Evolutionary conservation across 2,113 vertebrate species (phyloP).

Genomic region (Carollia perspicillata): DNA sequence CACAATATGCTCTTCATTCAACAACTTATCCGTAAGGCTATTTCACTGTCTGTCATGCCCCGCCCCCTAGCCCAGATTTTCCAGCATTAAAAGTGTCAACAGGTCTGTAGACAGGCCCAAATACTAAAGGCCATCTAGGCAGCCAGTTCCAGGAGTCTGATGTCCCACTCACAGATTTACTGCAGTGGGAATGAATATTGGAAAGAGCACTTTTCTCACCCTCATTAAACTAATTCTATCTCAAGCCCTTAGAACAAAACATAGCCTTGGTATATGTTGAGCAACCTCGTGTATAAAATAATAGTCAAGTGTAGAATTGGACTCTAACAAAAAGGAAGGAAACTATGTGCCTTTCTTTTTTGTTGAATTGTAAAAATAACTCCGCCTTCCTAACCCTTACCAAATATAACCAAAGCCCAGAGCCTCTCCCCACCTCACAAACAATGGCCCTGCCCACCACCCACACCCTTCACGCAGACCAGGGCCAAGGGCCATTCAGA

Average conservation of each 20-base stretch:
- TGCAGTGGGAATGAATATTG: background rate
- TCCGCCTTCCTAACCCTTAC: background rate
- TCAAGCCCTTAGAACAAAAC: conserved; percentile 55
- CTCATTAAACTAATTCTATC: conserved; percentile 34
- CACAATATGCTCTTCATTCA: background rate
- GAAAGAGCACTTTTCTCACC: background rate
- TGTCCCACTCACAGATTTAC: background rate
- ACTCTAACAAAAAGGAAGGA: background rate
- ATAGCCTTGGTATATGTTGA: background rate
- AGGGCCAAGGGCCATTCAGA: conserved; percentile 38
- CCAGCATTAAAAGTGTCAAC: background rate
- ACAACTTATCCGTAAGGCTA: background rate
- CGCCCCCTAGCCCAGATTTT: background rate
- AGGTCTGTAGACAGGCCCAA: background rate
- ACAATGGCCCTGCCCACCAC: background rate
- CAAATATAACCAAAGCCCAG: background rate
- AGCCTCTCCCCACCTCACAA: background rate
- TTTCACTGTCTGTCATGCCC: background rate
- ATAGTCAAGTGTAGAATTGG: background rate
- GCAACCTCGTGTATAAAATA: background rate
- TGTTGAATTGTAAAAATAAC: conserved; percentile 59
- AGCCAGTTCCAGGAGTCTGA: background rate
- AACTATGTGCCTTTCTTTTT: background rate
- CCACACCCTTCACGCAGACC: conserved; percentile 8
- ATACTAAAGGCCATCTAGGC: background rate